Conservation (phyloP, 2,888 invertebrate species). For the Nephrotoma appendiculata region DNA sequence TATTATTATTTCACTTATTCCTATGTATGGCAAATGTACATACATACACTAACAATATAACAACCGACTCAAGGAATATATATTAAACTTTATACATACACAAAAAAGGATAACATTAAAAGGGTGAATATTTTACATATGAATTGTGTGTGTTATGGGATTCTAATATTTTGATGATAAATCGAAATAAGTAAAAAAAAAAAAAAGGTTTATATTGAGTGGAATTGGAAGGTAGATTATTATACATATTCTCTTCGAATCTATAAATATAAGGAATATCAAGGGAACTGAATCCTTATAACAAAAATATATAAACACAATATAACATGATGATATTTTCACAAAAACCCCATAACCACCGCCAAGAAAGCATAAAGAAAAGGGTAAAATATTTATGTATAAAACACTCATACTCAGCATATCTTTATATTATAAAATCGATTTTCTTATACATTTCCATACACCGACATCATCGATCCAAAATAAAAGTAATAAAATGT, state of each 20-base stretch:
- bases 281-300: neutral
- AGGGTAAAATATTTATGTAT: neutral
- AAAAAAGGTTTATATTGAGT: neutral
- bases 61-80: neutral
- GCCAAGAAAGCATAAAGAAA: neutral
- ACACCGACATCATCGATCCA: neutral
- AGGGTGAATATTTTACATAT: neutral
- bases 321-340: neutral
- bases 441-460: neutral
- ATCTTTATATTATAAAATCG: neutral
- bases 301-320: neutral
- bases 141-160: neutral
- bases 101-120: neutral
- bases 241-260: neutral
- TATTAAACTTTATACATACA: neutral
- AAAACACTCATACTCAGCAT: neutral
- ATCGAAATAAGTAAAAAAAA: neutral
- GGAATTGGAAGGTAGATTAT: neutral
- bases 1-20: neutral
- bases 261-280: neutral
- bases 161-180: neutral
- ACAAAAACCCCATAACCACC: neutral
- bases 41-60: neutral
- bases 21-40: neutral
- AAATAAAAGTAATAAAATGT: neutral